Percentiles rank a stretch among this genome's conserved stretches.
Conservation (phyloP, 2,888 invertebrate genomes). For the Hylaea fasciaria region DNA sequence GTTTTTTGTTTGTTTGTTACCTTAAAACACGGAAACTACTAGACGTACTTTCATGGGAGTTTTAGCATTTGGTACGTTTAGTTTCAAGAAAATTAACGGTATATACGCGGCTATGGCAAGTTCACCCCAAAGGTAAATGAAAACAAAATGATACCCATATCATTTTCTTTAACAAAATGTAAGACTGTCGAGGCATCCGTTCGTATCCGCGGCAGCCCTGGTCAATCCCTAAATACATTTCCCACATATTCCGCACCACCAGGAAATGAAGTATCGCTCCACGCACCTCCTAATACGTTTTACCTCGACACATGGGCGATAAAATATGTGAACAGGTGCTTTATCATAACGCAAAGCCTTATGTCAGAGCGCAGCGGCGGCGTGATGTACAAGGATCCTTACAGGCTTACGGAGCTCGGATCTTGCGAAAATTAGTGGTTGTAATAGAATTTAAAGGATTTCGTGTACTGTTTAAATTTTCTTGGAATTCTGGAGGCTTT, state of each 20-base stretch:
- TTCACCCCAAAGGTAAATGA: no score
- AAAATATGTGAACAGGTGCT: conserved; percentile 82
- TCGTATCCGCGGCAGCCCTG: neutral
- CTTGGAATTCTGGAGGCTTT: conserved; percentile 6
- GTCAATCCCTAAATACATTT: conserved; percentile 15
- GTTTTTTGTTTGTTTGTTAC: no score
- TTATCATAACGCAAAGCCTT: conserved; percentile 79
- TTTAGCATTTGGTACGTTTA: no score
- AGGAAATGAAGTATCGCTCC: conserved; percentile 51
- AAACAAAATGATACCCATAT: no score
- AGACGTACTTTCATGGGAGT: no score
- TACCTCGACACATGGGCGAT: conserved; percentile 70
- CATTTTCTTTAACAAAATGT: no score
- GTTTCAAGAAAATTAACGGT: no score
- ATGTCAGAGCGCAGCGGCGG: conserved; percentile 70
- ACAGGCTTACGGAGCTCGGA: conserved; percentile 66
- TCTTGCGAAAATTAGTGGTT: conserved; percentile 68
- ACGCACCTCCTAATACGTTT: conserved; percentile 68
- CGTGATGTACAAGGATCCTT: conserved; percentile 78
- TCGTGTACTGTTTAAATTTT: conserved; percentile 39
- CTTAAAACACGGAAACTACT: no score
- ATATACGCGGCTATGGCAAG: no score
- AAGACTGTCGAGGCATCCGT: neutral
- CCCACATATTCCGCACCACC: conserved; percentile 2
- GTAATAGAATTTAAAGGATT: conserved; percentile 67